A percentile compares a stretch with the other conserved stretches of the same genome.
Evolutionary conservation across 1,140 invertebrate species (phyloP).

Genomic region (Drosophila pruinosa): DNA sequence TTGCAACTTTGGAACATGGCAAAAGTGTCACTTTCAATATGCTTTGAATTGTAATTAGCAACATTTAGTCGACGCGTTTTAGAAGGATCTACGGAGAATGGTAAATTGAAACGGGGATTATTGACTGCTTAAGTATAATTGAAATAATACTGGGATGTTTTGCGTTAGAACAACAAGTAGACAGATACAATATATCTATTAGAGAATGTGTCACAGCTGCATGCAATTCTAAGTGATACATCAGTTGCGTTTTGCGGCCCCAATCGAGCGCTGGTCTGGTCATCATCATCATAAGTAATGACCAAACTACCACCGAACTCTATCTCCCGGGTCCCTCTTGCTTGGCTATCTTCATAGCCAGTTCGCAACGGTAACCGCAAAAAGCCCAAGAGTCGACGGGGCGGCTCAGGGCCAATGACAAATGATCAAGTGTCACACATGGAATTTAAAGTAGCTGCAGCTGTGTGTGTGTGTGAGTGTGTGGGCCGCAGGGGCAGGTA

Average conservation of each 20-base stretch:
- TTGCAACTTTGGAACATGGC: neutral
- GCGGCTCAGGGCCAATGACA: slow-evolving; percentile 60
- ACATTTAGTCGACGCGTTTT: slow-evolving; percentile 1
- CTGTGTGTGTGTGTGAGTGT: slow-evolving; percentile 36
- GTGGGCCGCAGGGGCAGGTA: slow-evolving; percentile 39
- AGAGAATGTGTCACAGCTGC: slow-evolving; percentile 34
- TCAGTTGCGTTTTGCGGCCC: slow-evolving; percentile 14
- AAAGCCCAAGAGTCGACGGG: slow-evolving; percentile 50
- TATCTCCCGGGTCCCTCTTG: neutral
- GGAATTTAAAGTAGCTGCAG: slow-evolving; percentile 80
- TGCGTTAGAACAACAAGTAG: neutral
- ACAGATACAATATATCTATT: slow-evolving; percentile 1
- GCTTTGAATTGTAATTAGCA: neutral
- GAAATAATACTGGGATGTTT: neutral
- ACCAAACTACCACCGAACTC: slow-evolving; percentile 49
- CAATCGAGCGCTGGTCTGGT: slow-evolving; percentile 39
- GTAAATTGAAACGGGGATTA: too few species aligned
- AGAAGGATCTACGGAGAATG: too few species aligned
- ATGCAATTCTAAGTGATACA: slow-evolving; percentile 28
- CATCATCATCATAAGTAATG: slow-evolving; percentile 79
- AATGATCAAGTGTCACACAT: slow-evolving; percentile 80
- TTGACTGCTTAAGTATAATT: too few species aligned
- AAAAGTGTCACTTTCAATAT: slow-evolving; percentile 16
- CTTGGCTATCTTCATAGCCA: neutral
- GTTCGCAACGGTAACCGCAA: slow-evolving; percentile 50